These are phyloP conservation scores for Pomatostomus ruficeps DNA, from an alignment of 2,113 vertebrate species.

Conservation along the genomic window DNA sequence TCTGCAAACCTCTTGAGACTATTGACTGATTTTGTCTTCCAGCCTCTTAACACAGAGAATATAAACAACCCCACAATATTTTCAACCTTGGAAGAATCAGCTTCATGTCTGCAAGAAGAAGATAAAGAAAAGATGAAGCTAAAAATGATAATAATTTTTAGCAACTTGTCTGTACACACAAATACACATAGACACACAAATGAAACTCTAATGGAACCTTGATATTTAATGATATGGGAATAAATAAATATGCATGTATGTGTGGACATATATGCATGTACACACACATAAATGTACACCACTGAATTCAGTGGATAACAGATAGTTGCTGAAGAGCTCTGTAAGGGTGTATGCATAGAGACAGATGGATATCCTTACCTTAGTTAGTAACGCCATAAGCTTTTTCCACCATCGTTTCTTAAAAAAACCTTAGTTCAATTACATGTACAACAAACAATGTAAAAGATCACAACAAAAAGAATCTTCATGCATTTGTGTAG, in stretches of 20 bases:
- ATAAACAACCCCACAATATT: not conserved
- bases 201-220: not conserved
- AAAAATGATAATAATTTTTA: not conserved
- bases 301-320: not conserved
- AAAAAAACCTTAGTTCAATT: not conserved
- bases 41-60: not conserved
- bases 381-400: not conserved
- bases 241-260: not conserved
- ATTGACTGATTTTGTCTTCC: not conserved
- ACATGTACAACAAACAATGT: not conserved
- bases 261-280: not conserved
- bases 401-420: not conserved
- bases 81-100: not conserved
- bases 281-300: not conserved
- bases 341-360: not conserved
- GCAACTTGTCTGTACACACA: not conserved
- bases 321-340: not conserved
- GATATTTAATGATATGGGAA: not conserved
- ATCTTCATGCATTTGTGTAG: not conserved
- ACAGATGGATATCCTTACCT: not conserved
- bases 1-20: slow-evolving; percentile 4
- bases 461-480: not conserved
- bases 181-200: no score
- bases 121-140: not conserved
- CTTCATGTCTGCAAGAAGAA: not conserved